Evolutionary conservation across 2,888 invertebrate species (phyloP), one percentile per base, ranked within the genome.

Genomic region (Coronaproctus castanopsis): DNA sequence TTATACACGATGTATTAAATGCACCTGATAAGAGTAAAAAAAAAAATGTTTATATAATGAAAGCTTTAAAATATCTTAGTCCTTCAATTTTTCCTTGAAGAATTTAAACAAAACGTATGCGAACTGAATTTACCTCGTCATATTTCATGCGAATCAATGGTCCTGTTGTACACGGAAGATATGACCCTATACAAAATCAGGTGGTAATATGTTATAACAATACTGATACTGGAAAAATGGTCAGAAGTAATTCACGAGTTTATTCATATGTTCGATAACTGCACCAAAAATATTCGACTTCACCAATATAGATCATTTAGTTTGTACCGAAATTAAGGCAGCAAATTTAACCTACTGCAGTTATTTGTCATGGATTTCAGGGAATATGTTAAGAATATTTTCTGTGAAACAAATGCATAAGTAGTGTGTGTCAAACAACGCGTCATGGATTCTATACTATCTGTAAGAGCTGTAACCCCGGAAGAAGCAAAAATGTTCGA

Each of bases 231-330:
- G 76, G 81, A 68, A 80, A 80, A 14, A 76, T 82, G 70, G 80
- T 89, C 0, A 85, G 86, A 70, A 85, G 83, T 21, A 85, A 81
- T 85, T 0, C 96, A 96, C 68, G 96, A 96, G 73, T 80, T 96
- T 79, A 84, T 95, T 54, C 96, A 96, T 71, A 93, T 95, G 88
- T 95, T 91, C 69, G 96, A 96, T 71, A 87, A 81, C 69, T 96
- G 96, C 70, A 79, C 83, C 52, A 87, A 91, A 65, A 80, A 95
- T n/a, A 54, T 70, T 93, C 59, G 86, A 96, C 72, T 89, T 92
- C 67, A 83, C 80, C 66, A 89, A 95, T 70, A 76, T 91, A 64
- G 85, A 92, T 64, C 96, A 96, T 71, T 72, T 96, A 60, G 95
- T 95, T 0, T 96, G 96, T 69, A 90, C 93, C 0, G 96, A 96